Percentiles rank a stretch among this genome's conserved stretches.
phyloP scores from a whole-genome alignment of 2,888 invertebrate species.

The Theretra japonica region DNA sequence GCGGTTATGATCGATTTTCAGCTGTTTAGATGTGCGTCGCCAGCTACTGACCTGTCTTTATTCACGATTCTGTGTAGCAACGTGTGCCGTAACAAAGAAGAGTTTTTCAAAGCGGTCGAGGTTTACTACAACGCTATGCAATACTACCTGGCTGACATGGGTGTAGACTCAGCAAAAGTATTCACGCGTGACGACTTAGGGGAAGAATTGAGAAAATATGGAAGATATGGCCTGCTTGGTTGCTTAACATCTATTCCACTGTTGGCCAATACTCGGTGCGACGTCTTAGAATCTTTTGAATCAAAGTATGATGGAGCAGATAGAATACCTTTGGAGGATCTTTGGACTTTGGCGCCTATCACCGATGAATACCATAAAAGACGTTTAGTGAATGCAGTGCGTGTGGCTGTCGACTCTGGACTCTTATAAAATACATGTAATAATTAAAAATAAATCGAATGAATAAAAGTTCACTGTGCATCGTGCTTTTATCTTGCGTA shows the following conservation, averaged over 20 bases:
- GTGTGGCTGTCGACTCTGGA: constrained; percentile 56
- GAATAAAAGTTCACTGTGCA: constrained; percentile 27
- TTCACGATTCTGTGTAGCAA: constrained; percentile 52
- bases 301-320: constrained; percentile 46
- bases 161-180: constrained; percentile 47
- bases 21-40: constrained; percentile 56
- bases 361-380: constrained; percentile 51
- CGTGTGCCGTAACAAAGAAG: constrained; percentile 45
- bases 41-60: constrained; percentile 56
- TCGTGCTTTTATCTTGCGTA: constrained; percentile 36
- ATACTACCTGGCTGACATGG: constrained; percentile 60
- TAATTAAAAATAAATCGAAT: constrained; percentile 17
- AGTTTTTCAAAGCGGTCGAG: constrained; percentile 54
- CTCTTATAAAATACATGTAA: constrained; percentile 49
- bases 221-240: constrained; percentile 57
- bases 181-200: constrained; percentile 52
- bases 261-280: constrained; percentile 53
- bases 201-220: constrained; percentile 57
- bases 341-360: constrained; percentile 60
- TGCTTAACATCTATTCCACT: constrained; percentile 56
- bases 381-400: constrained; percentile 55
- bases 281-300: constrained; percentile 48
- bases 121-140: constrained; percentile 52
- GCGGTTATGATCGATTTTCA: constrained; percentile 63
- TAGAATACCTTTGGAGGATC: constrained; percentile 55